phyloP scores from a whole-genome alignment of 2,797 vertebrate species.

The Chaetophractus vellerosus region DNA sequence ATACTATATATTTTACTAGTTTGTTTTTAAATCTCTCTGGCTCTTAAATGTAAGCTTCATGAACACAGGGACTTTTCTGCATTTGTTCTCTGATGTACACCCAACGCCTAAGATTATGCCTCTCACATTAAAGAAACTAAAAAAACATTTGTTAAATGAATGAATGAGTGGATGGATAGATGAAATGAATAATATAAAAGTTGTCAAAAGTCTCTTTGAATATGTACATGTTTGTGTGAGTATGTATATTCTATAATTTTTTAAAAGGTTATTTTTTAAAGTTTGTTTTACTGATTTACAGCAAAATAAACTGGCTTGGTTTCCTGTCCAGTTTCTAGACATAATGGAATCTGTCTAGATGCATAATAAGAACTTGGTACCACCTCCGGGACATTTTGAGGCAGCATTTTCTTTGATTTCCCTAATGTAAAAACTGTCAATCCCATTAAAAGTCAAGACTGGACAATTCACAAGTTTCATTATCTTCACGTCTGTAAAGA shows the following conservation, averaged over 20 bases:
- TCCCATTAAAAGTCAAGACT: neutral
- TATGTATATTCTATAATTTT: neutral
- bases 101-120: neutral
- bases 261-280: neutral
- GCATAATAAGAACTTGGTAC: neutral
- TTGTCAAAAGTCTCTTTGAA: neutral
- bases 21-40: neutral
- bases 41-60: neutral
- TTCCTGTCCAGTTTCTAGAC: neutral
- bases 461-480: conserved; percentile 3
- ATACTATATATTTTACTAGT: conserved; percentile 2
- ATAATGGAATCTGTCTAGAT: neutral
- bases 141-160: conserved; percentile 1
- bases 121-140: neutral
- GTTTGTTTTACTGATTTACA: conserved; percentile 45
- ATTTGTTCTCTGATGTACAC: neutral
- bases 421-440: neutral
- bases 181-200: conserved; percentile 47
- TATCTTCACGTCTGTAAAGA: neutral
- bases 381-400: neutral
- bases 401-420: neutral
- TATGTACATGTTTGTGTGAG: conserved; percentile 14
- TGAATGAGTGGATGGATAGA: neutral
- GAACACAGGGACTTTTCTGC: neutral
- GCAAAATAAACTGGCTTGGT: too few relatives aligned